Percentiles rank a stretch among this genome's conserved stretches.
These are phyloP conservation scores for Sphaeridia pumilis DNA, from an alignment of 2,888 invertebrate genomes.

Conservation along the genomic window DNA sequence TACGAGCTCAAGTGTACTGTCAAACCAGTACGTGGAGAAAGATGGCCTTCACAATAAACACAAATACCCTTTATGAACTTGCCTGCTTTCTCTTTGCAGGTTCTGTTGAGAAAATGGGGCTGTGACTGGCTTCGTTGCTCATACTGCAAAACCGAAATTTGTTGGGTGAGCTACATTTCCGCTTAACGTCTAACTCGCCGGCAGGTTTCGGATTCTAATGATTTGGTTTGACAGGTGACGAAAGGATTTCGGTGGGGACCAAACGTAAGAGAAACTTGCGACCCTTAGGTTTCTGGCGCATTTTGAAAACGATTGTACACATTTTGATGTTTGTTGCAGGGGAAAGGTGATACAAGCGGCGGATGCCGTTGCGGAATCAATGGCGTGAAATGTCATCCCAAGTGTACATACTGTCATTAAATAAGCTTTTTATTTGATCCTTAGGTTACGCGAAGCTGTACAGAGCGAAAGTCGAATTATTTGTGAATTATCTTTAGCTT, in stretches of 20 bases:
- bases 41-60: too few species aligned
- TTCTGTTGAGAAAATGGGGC: conserved; percentile 69
- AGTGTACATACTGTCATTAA: conserved; percentile 76
- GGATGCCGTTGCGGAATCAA: conserved; percentile 73
- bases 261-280: conserved; percentile 6
- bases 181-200: background rate
- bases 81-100: too few species aligned
- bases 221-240: conserved; percentile 42
- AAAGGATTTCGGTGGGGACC: conserved; percentile 40
- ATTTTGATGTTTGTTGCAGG: conserved; percentile 42
- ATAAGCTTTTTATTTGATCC: too few species aligned
- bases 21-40: too few species aligned
- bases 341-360: conserved; percentile 67
- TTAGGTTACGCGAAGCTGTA: too few species aligned
- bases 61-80: too few species aligned
- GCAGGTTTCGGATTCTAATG: too few species aligned
- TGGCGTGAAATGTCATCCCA: conserved; percentile 68
- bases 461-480: background rate
- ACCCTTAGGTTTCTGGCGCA: background rate
- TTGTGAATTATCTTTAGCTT: background rate
- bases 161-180: conserved; percentile 54
- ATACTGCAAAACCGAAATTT: conserved; percentile 85
- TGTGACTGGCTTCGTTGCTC: conserved; percentile 59
- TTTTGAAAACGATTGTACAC: background rate
- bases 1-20: too few species aligned